Evolutionary conservation across 2,113 vertebrate species (phyloP).

Genomic region (Callocephalon fimbriatum): DNA sequence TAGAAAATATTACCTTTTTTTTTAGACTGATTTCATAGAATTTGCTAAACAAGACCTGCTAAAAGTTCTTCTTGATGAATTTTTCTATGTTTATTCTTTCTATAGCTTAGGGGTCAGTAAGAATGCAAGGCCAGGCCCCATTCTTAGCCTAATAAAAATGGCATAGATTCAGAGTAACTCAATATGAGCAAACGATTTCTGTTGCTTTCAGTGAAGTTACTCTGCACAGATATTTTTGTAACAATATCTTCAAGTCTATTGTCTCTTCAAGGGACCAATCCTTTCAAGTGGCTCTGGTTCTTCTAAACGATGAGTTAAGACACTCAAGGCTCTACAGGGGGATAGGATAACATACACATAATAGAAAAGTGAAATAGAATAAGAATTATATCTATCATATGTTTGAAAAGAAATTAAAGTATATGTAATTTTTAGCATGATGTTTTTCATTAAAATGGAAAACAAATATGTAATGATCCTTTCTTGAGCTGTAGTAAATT

Average conservation of each 20-base stretch:
- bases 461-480: rapidly evolving
- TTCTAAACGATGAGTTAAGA: neutral
- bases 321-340: neutral
- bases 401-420: neutral
- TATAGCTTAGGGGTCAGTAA: neutral
- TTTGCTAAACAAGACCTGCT: neutral
- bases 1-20: neutral
- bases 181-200: neutral
- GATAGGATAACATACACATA: neutral
- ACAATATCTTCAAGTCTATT: neutral
- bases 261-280: neutral
- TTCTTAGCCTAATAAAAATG: constrained; percentile 3
- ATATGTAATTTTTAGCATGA: neutral
- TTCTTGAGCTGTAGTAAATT: neutral
- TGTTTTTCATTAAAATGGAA: neutral
- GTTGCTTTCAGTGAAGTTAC: neutral
- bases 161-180: neutral
- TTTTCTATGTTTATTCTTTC: neutral
- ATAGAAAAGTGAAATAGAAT: neutral
- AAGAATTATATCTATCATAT: neutral
- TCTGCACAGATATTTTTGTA: neutral
- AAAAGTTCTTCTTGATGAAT: neutral
- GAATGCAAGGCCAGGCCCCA: neutral
- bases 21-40: neutral
- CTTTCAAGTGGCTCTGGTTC: neutral